These are phyloP conservation scores for Calameuta filiformis DNA, from an alignment of 2,888 invertebrate genomes.

Conservation along the genomic window DNA sequence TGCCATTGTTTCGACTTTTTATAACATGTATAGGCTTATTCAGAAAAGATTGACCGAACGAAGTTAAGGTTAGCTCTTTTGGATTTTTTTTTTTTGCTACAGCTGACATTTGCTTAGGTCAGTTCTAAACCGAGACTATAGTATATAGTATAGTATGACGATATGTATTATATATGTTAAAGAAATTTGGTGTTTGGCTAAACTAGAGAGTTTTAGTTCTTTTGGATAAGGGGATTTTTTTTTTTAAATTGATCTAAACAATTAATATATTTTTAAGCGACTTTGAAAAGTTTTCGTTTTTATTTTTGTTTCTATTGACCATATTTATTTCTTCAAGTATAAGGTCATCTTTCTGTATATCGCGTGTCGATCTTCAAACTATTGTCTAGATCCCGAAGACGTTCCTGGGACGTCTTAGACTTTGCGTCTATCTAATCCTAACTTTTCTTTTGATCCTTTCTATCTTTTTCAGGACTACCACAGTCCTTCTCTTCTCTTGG, in stretches of 20 bases:
- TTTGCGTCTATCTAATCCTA: neutral
- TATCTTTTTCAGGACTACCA: neutral
- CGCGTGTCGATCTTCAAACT: neutral
- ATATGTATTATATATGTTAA: neutral
- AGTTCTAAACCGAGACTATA: neutral
- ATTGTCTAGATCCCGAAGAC: neutral
- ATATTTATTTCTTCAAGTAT: too few species aligned
- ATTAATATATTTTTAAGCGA: too few species aligned
- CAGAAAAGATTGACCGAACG: neutral
- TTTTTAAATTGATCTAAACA: too few species aligned
- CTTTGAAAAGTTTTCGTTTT: too few species aligned
- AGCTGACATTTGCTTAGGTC: neutral
- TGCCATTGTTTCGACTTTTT: neutral
- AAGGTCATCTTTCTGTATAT: neutral
- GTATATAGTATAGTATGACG: neutral
- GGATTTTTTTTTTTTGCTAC: neutral
- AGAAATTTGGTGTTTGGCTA: neutral
- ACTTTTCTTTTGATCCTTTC: neutral
- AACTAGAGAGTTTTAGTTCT: too few species aligned
- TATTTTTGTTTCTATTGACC: too few species aligned
- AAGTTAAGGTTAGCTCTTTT: neutral
- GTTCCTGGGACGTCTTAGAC: neutral
- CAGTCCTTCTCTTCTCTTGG: neutral
- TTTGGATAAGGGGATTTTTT: too few species aligned
- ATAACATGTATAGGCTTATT: neutral